phyloP scores from a whole-genome alignment of 2,888 invertebrate genomes.

The Tetheella fluctuosa region DNA sequence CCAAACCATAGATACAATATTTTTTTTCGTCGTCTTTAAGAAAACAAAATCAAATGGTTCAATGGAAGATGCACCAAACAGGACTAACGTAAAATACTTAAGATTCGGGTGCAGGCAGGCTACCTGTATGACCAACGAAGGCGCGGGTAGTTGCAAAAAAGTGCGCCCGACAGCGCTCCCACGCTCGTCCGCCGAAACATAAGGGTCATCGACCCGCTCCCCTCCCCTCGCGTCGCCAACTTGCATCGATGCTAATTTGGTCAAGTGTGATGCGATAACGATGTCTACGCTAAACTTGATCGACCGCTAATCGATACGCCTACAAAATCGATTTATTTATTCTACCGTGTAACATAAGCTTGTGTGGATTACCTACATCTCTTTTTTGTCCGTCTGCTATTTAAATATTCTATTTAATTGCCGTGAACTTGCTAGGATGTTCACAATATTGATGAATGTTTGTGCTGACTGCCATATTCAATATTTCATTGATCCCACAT shows the following conservation, averaged over 20 bases:
- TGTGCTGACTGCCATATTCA: neutral
- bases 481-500: neutral
- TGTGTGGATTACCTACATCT: constrained; percentile 2
- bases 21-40: too few relatives aligned
- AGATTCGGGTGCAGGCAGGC: constrained; percentile 49
- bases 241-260: constrained; percentile 76
- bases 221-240: constrained; percentile 27
- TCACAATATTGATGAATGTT: neutral
- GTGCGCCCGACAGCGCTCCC: constrained; percentile 63
- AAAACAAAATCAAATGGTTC: neutral
- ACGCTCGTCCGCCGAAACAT: constrained; percentile 57
- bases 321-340: constrained; percentile 22
- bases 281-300: constrained; percentile 38
- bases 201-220: constrained; percentile 59
- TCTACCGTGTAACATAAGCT: constrained; percentile 9
- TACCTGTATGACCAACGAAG: constrained; percentile 40
- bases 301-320: constrained; percentile 31
- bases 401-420: neutral
- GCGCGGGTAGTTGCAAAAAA: constrained; percentile 70
- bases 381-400: constrained; percentile 11
- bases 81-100: constrained; percentile 34
- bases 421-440: neutral
- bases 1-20: too few relatives aligned
- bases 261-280: constrained; percentile 45
- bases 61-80: constrained; percentile 17